Evolutionary conservation across 2,888 invertebrate species (phyloP).

Genomic region (Podabrus alpinus): DNA sequence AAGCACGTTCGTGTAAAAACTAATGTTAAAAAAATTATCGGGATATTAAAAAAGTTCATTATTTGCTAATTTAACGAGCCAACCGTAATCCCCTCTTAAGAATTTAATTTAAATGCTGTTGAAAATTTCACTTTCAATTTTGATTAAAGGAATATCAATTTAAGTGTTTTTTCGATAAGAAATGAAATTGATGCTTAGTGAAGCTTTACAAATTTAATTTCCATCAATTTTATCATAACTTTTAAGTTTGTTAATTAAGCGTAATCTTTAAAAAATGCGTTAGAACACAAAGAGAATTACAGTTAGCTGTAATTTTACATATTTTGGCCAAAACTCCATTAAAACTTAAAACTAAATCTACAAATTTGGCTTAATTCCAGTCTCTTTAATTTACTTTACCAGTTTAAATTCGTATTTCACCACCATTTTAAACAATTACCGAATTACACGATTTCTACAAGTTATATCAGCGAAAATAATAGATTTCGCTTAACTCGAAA

Average conservation of each 20-base stretch:
- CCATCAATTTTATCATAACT: neutral
- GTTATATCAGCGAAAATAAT: constrained; percentile 1
- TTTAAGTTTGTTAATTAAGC: neutral
- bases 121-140: neutral
- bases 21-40: neutral
- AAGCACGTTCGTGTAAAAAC: neutral
- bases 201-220: neutral
- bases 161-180: neutral
- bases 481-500: neutral
- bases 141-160: neutral
- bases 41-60: neutral
- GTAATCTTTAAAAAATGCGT: neutral
- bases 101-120: neutral
- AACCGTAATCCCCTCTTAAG: neutral
- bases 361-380: constrained; percentile 17
- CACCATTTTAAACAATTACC: constrained; percentile 23
- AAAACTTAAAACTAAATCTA: constrained; percentile 19
- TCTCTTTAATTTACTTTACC: constrained; percentile 21
- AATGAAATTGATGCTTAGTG: neutral
- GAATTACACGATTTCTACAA: constrained; percentile 24
- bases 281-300: neutral
- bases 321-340: neutral
- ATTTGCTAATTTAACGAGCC: neutral
- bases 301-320: neutral
- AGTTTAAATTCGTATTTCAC: constrained; percentile 26